Conservation (phyloP, 1,140 invertebrate species). For the Ctenoplectra terminalis region DNA sequence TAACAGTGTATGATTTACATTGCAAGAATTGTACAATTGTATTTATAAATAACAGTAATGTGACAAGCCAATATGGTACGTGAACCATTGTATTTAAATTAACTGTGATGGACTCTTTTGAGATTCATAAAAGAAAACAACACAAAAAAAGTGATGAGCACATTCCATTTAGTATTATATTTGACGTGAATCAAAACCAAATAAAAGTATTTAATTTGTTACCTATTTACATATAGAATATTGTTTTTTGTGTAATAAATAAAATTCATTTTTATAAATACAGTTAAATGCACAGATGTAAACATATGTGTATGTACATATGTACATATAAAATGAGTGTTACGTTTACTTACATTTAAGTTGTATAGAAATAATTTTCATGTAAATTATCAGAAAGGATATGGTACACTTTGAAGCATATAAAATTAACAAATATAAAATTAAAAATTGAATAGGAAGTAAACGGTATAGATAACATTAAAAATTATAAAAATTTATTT, state of each 20-base stretch:
- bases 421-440: conserved; percentile 1
- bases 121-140: conserved; percentile 1
- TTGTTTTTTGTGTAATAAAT: not conserved
- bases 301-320: conserved; percentile 37
- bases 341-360: conserved; percentile 18
- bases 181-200: conserved; percentile 34
- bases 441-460: conserved; percentile 4
- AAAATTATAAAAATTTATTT: conserved; percentile 53
- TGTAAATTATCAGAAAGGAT: not conserved
- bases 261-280: conserved; percentile 15
- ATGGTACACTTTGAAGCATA: conserved; percentile 2
- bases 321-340: conserved; percentile 21
- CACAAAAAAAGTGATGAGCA: conserved; percentile 4
- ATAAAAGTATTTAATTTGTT: conserved; percentile 54
- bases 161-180: conserved; percentile 54
- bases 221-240: conserved; percentile 6
- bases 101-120: conserved; percentile 41
- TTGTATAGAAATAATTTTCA: conserved; percentile 28
- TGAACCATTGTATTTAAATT: conserved; percentile 11
- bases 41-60: conserved; percentile 1
- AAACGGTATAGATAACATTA: conserved; percentile 15
- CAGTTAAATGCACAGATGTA: not conserved
- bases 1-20: not conserved
- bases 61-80: not conserved
- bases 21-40: not conserved